phyloP scores from a whole-genome alignment of 2,888 invertebrate species.

The Heteromyza rotundicornis region DNA sequence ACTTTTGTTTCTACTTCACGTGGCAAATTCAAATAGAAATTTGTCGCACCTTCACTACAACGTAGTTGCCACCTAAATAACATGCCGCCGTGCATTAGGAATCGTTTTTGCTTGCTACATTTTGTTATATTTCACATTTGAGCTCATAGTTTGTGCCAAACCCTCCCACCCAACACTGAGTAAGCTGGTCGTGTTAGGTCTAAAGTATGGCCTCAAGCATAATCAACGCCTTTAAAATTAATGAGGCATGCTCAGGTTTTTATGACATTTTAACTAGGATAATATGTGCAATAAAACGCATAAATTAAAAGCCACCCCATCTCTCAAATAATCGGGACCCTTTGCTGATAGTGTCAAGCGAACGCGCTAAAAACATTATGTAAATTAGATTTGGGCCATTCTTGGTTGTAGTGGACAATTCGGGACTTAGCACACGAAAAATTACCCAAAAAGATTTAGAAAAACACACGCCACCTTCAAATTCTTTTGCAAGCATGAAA shows the following conservation, averaged over 20 bases:
- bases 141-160: background rate
- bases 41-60: constrained; percentile 58
- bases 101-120: background rate
- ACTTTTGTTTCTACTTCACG: too few relatives aligned
- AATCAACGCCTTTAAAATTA: constrained; percentile 55
- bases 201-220: constrained; percentile 21
- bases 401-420: too few relatives aligned
- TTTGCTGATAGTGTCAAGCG: constrained; percentile 35
- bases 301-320: constrained; percentile 22
- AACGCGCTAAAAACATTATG: constrained; percentile 61
- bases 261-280: constrained; percentile 63
- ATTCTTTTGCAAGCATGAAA: too few relatives aligned
- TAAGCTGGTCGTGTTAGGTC: background rate
- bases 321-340: constrained; percentile 4
- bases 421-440: too few relatives aligned
- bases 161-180: background rate
- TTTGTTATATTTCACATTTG: constrained; percentile 12
- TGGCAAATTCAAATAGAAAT: too few relatives aligned
- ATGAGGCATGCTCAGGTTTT: constrained; percentile 62
- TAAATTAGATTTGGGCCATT: constrained; percentile 49
- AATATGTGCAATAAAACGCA: constrained; percentile 39
- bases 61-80: constrained; percentile 48
- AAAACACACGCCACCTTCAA: background rate
- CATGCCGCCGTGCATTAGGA: background rate
- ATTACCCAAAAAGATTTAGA: background rate